These are phyloP conservation scores for Galeopsomyia nigrocyanea DNA, from an alignment of 2,888 invertebrate species.

Conservation along the genomic window DNA sequence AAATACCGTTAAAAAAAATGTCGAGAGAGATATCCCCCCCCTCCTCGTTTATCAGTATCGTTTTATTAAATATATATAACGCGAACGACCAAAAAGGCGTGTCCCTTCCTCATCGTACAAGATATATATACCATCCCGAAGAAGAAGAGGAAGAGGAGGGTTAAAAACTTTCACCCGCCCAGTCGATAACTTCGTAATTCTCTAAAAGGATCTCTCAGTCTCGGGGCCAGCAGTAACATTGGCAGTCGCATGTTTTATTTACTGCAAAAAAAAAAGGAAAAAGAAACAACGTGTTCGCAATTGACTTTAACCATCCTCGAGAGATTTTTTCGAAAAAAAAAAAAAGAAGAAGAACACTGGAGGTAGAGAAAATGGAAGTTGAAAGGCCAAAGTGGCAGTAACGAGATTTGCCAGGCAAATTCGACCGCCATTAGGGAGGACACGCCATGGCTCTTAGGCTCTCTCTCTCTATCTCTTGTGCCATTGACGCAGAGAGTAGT, in stretches of 20 bases:
- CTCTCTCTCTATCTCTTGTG: neutral
- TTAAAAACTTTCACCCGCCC: constrained; percentile 51
- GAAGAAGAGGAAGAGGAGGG: no score
- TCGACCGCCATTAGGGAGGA: constrained; percentile 60
- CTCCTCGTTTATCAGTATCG: constrained; percentile 57
- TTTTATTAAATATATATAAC: constrained; percentile 63
- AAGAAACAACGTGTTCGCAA: no score
- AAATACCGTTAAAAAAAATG: neutral
- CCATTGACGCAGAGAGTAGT: no score
- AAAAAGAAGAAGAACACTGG: no score
- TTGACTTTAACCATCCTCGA: no score
- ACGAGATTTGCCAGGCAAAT: constrained; percentile 58
- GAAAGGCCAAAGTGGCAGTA: constrained; percentile 44
- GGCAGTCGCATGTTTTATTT: no score
- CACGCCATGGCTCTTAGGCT: constrained; percentile 60
- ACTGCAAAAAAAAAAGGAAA: no score
- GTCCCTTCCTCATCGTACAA: neutral
- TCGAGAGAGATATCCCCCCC: neutral
- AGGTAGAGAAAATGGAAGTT: no score
- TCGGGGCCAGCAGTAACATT: no score
- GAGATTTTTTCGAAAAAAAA: no score
- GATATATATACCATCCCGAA: no score
- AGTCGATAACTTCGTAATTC: constrained; percentile 61
- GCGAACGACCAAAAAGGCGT: constrained; percentile 51
- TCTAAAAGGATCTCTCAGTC: constrained; percentile 58